A percentile compares a stretch with the other conserved stretches of the same genome.
Conservation (phyloP, 1,140 invertebrate species). For the Penaeus vannamei region DNA sequence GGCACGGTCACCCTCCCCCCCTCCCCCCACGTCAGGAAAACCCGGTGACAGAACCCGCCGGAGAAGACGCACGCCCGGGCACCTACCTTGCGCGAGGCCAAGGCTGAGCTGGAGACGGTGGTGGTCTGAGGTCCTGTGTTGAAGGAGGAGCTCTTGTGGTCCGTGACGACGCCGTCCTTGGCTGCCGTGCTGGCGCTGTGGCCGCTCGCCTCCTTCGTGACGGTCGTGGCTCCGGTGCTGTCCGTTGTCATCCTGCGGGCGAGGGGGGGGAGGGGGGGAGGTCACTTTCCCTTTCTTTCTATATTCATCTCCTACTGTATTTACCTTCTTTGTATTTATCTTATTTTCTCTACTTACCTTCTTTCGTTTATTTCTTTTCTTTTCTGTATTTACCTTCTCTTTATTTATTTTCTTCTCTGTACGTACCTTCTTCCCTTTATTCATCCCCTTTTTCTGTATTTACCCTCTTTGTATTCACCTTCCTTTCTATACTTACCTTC, state of each 20-base stretch:
- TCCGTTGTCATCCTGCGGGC: conserved; percentile 5
- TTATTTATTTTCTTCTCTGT: neutral
- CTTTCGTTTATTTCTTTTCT: neutral
- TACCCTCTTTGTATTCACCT: neutral
- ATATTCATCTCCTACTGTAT: neutral
- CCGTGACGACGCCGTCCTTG: conserved; percentile 20
- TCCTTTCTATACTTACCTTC: neutral
- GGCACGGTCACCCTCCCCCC: too few species aligned
- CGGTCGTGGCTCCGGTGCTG: neutral
- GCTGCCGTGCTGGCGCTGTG: neutral
- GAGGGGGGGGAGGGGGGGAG: neutral
- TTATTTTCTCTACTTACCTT: neutral
- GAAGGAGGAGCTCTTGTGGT: conserved; percentile 31
- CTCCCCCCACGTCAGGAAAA: too few species aligned
- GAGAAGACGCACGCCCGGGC: neutral
- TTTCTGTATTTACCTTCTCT: neutral
- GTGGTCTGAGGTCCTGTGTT: conserved; percentile 27
- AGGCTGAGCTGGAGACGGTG: neutral
- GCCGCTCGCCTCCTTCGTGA: conserved; percentile 6
- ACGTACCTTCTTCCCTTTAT: neutral
- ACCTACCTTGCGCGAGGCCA: conserved; percentile 3
- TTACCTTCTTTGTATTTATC: neutral
- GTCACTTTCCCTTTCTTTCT: neutral
- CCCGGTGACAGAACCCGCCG: neutral
- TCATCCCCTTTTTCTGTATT: neutral